Evolutionary conservation across 2,113 vertebrate species (phyloP).

Genomic region (Pterocles burchelli): DNA sequence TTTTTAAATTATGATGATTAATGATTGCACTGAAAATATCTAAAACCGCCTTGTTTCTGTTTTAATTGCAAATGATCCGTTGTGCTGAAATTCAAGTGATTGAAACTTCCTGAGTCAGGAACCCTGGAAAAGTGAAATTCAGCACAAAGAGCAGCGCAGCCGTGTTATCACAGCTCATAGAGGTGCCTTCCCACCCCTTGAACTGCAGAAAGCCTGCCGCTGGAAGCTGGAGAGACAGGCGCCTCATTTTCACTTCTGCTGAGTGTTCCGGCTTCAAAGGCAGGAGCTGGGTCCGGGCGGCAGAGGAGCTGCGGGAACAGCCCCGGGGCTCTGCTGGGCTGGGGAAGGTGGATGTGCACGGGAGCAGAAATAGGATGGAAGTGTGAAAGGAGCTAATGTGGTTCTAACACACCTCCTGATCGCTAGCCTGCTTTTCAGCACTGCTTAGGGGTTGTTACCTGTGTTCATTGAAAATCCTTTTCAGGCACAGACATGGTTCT

Average conservation of each 20-base stretch:
- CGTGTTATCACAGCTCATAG: background rate
- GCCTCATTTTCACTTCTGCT: constrained; percentile 44
- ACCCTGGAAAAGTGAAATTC: background rate
- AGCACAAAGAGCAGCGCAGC: background rate
- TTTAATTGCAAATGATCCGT: background rate
- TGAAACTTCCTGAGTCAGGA: constrained; percentile 44
- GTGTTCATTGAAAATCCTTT: background rate
- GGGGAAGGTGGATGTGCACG: background rate
- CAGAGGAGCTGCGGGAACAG: background rate
- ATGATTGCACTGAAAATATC: background rate
- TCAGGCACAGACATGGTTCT: background rate
- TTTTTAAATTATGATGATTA: constrained; percentile 33
- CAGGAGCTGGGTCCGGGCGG: background rate
- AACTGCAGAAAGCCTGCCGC: background rate
- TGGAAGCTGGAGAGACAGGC: background rate
- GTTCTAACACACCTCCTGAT: background rate
- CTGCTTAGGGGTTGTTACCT: background rate
- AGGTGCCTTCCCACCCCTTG: background rate
- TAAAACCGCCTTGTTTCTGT: background rate
- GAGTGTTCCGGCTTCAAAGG: constrained; percentile 26
- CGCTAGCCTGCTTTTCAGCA: background rate
- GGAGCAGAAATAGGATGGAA: background rate
- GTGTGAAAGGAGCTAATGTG: background rate
- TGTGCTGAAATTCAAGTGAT: constrained; percentile 3
- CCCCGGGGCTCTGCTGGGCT: background rate